Base-by-base conservation (phyloP, 30 jellyfish, hydroid and myxozoan species). In the Rhopilema esculentum region DNA sequence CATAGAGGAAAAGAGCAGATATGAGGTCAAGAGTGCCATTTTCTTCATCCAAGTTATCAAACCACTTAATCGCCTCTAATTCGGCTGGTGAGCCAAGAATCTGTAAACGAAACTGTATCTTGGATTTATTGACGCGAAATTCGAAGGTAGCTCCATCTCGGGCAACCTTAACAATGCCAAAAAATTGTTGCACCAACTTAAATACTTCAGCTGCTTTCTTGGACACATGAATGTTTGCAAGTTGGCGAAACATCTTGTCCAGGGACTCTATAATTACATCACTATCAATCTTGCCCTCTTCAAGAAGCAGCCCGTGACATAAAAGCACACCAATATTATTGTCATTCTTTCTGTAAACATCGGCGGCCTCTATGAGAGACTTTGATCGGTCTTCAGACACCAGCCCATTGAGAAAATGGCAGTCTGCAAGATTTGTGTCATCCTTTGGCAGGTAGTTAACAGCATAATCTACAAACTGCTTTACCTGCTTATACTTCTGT, bases 101-200 rank as follows among this genome's bases (percentile, higher is more conserved):
- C 29, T 27, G 51, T 26, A 52, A 27, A 8, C 88, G 86, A 33
- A 31, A 61, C 61, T 24, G 20, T 21, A 84, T 80, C 52, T 72
- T 84, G 33, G 53, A 15, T 6, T 40, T 40, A 69, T 84, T 70
- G 51, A 84, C 62, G 19, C 62, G 52, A 69, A 31, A 72, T 25
- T 28, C 51, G 6, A 49, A 26, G 25, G 70, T 67, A 20, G 17
- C 85, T 27, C 66, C 75, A 12, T 82, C 27, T 61, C 12, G 63
- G 12, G 68, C 30, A 17, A 50, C 85, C 71, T 50, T 83, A 24
- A 48, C 85, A 16, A 83, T 70, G 76, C 91, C 91, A 51, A 67
- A 83, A 76, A 64, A 69, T 2, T 1, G 23, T 25, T 83, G 85
- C 31, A 83, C 68, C 85, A 49, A 32, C 27, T 66, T 30, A 61